Evolutionary conservation across 2,113 vertebrate species (phyloP).

Genomic region (Elgaria multicarinata): DNA sequence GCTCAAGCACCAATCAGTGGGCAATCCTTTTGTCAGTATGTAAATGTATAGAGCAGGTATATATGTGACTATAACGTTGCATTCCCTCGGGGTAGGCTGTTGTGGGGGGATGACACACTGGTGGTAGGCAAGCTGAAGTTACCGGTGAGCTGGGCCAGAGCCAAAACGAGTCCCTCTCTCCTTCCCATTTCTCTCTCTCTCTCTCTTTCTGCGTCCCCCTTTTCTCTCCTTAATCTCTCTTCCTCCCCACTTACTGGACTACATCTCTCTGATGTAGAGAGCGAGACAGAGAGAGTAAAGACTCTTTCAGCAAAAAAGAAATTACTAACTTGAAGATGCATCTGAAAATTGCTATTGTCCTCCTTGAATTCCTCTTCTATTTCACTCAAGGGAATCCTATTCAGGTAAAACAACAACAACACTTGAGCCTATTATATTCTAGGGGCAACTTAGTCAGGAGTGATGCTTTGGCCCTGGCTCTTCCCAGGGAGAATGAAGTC

Average conservation of each 20-base stretch:
- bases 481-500: neutral
- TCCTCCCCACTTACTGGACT: neutral
- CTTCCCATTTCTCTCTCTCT: neutral
- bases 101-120: neutral
- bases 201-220: neutral
- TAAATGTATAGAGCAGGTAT: too few relatives aligned
- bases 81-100: neutral
- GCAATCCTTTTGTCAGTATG: too few relatives aligned
- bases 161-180: too few relatives aligned
- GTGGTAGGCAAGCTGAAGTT: neutral
- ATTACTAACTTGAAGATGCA: neutral
- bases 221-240: too few relatives aligned
- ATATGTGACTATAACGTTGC: neutral
- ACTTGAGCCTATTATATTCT: neutral
- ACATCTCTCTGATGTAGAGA: neutral
- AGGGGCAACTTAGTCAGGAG: neutral
- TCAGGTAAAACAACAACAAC: neutral
- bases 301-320: neutral
- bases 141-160: too few relatives aligned
- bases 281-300: neutral
- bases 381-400: neutral
- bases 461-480: neutral
- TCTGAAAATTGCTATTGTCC: neutral
- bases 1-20: neutral
- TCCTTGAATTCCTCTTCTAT: neutral